A percentile compares a stretch with the other conserved stretches of the same genome.
phyloP scores from a whole-genome alignment of 2,113 vertebrate genomes.

The Takifugu bimaculatus region DNA sequence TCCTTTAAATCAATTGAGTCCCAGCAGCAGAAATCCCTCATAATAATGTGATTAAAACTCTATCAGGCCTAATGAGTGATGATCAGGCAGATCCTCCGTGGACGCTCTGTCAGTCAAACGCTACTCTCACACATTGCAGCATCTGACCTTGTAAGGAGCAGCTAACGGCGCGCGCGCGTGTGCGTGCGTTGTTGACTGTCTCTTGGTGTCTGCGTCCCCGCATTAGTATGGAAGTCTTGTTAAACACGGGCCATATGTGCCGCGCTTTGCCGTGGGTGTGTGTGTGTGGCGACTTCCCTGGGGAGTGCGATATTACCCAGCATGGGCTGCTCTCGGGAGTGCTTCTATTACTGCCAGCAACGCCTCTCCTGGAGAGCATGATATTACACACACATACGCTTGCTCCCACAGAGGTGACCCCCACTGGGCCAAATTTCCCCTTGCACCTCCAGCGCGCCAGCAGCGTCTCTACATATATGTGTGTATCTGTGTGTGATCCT shows the following conservation, averaged over 20 bases:
- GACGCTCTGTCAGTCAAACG: neutral
- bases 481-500: neutral
- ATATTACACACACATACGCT: constrained; percentile 69
- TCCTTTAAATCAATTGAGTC: too few species aligned
- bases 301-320: constrained; percentile 74
- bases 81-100: neutral
- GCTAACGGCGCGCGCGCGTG: constrained; percentile 24
- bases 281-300: constrained; percentile 54
- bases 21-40: too few species aligned
- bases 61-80: neutral
- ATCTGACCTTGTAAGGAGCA: constrained; percentile 30
- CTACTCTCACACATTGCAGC: neutral
- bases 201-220: constrained; percentile 27
- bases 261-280: constrained; percentile 24
- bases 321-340: constrained; percentile 64
- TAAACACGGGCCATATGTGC: constrained; percentile 55
- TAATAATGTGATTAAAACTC: neutral
- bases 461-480: constrained; percentile 18
- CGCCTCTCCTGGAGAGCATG: constrained; percentile 70
- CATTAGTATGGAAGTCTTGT: constrained; percentile 47
- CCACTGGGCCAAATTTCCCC: constrained; percentile 66
- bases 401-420: constrained; percentile 68
- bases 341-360: constrained; percentile 73
- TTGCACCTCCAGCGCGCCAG: constrained; percentile 36
- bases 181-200: constrained; percentile 33